Base-by-base conservation (phyloP, 2,888 invertebrate genomes). In the Alviniconcha strummeri region DNA sequence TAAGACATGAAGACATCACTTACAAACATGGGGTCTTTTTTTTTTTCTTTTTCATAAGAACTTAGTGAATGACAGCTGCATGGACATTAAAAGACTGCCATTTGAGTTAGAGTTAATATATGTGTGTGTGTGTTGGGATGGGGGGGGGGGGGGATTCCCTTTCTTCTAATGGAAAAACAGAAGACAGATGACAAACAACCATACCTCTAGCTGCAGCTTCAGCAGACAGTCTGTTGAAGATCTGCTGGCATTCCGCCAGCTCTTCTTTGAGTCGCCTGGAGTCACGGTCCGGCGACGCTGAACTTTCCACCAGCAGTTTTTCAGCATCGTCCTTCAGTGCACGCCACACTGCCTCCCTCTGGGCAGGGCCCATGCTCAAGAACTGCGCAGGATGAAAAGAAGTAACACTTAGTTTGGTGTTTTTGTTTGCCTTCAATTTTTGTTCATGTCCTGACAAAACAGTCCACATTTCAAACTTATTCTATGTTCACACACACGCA, bases 261-360 rank as follows among this genome's bases (percentile, higher is more conserved):
- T 99, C 99, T 17, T 98, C 95, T 85, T 97, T 95, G 88, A 99
- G 95, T 81, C 98, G 95, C 85, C 97, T 94, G 90, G 98, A 95
- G 92, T 99, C 92, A 11, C 90, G 86, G 71, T 91, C 89, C 15
- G 89, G 97, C 0, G 98, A 98, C 94, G 98, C 99, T 56, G 97
- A 97, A 4, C 98, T 97, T 95, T 99, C 99, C 36, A 97, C 96
- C 72, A 99, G 95, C 87, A 99, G 94, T 92, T 98, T 99, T 94
- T 98, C 98, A 69, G 98, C 98, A 94, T 99, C 99, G 92, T 99
- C 99, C 95, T 99, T 99, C 83, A 99, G 94, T 0, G 99, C 99
- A 80, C 90, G 88, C 87, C 94, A 92, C 91, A 99, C 99, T 5
- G 98, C 98, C 85, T 98, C 98, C 52, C 99, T 96, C 94, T 99